Base-by-base conservation (phyloP, 2,797 vertebrate genomes). In the Sebastes oblongus region DNA sequence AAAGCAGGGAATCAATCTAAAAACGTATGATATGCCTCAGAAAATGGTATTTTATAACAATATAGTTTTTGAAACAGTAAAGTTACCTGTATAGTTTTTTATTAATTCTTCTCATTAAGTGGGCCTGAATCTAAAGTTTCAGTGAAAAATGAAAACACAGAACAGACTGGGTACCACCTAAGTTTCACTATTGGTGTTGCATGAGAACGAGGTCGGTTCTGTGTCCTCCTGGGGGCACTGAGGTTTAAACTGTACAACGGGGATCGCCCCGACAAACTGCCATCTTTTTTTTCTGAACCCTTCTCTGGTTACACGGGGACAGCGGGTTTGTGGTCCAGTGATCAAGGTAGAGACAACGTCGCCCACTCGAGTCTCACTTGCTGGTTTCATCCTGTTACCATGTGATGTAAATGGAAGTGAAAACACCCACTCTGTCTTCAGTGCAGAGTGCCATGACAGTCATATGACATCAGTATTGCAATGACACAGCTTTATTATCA, bases 351-450 rank as follows among this genome's bases (percentile, higher is more conserved):
- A 34, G 82, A 88, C 83, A 80, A 34, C 8, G 16, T 74, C 88
- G 58, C 92, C 91, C 91, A 94, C 91, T 85, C 29, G 1, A 75
- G 66, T 94, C 88, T 91, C 90, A 80, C 84, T 84, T 84, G 64
- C 65, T 70, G 39, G 83, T 93, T 93, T 92, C 85, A 81, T 75
- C 77, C 78, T 78, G 78, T 80, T 72, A 84, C 80, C 91, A 91
- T 93, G 88, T 94, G 93, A 93, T 90, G 88, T 86, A 91, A 90
- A 92, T 93, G 93, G 93, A 94, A 94, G 93, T 93, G 92, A 94
- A 82, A 93, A 92, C 90, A 73, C 92, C 88, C 82, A 91, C 90
- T 74, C 79, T 27, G 36, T 55, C 67, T 75, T 69, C 68, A 46
- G 68, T 42, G 39, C 39, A 16, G 39, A 42, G 14, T 92, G 85